Base-by-base conservation (phyloP, 2,888 invertebrate species). In the Nephrotoma appendiculata region DNA sequence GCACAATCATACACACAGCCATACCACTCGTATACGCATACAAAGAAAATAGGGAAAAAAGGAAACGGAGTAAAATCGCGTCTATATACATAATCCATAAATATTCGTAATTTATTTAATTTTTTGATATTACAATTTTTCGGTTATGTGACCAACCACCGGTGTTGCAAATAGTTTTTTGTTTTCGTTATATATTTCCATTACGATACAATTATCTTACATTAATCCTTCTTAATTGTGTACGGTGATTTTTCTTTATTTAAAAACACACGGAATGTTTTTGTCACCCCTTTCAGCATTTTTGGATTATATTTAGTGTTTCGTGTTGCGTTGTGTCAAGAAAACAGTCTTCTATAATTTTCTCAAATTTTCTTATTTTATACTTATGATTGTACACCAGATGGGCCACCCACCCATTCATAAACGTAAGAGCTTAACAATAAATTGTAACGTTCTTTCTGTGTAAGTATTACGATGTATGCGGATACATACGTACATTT, bases 81-180 rank as follows among this genome's bases (percentile, higher is more conserved):
- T 71, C 71, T 71, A 31, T 31, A 71, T 31, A 71, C 71, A n/a
- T n/a, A 71, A 71, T 31, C 71, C 71, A 71, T 71, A 71, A 71
- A 71, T 71, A 71, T 71, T 71, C 71, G 71, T 71, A 71, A 71
- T 71, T 71, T 71, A 71, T 52, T 52, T 52, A 31, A 31, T 31
- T 31, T 31, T 31, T 31, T 31, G 31, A 31, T 15, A 52, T n/a
- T 52, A 52, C 31, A 31, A 31, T 71, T 71, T 71, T 2, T 71
- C 71, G 71, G 71, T 71, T 31, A 71, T 71, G 71, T 71, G 71
- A 71, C 85, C 19, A 41, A 86, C 86, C 86, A 48, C 86, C 86
- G 86, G 86, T 86, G 86, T 86, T 44, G 41, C 45, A 45, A 86
- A 86, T 86, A 86, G 86, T 86, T 86, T 45, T 19, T 44, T 7